Evolutionary conservation across 2,113 vertebrate genomes (phyloP), one percentile per base, ranked within the genome.

Genomic region (Eclectus roratus): DNA sequence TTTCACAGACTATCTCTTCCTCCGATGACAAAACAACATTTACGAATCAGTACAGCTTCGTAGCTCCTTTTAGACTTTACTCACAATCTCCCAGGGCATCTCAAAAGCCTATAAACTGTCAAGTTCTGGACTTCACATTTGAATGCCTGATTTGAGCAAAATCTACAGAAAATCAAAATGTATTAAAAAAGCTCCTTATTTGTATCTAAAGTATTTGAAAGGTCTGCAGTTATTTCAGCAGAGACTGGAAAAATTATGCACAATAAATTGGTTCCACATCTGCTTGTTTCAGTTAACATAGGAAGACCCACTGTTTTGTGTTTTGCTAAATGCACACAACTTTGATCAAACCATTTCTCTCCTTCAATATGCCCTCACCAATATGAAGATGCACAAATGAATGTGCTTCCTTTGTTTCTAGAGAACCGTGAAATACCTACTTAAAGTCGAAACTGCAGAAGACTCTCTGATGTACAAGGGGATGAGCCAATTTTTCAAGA

Each of bases 231-330:
- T 91, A 92, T 80, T 93, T 83, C 71, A 89, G 72, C 61, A 93
- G 41, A 60, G 77, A 60, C 69, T 92, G 73, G 80, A 95, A 92
- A 97, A 96, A 96, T 92, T 91, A 96, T 95, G 88, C 88, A 92
- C 80, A 93, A 89, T 95, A 96, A 96, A 97, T 97, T 96, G 95
- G 76, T 97, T 93, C 81, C 93, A 95, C 74, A 60, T 43, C 50
- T 91, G 80, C 71, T 92, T 80, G 18, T 95, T 97, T 93, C 88
- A 93, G 71, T 72, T 95, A 95, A 94, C 81, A 83, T 27, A 88
- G 58, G 72, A 86, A 96, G 94, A 94, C 84, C 77, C 71, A 88
- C 72, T 93, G 91, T 64, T 96, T 46, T 84, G 52, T 68, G 56
- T 95, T 97, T 96, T 96, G 94, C 78, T 95, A 95, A 93, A 96